Conservation (phyloP, 2,888 invertebrate species). For the Eupithecia pulchellata region DNA sequence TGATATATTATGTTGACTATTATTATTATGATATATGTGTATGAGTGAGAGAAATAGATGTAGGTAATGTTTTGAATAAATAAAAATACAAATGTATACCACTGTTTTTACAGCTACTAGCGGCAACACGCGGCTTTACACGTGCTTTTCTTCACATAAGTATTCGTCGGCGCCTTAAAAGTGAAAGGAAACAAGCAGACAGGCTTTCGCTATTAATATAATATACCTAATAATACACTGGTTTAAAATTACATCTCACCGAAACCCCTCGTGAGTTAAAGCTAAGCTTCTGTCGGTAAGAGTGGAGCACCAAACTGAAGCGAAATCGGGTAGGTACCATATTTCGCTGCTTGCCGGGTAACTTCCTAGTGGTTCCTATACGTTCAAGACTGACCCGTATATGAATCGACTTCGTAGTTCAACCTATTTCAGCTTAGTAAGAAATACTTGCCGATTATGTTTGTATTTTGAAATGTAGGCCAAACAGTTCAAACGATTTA, state of each 20-base stretch:
- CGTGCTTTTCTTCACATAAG: neutral
- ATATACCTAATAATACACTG: neutral
- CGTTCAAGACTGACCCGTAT: neutral
- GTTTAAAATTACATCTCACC: neutral
- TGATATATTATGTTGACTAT: too few relatives aligned
- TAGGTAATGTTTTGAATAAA: too few relatives aligned
- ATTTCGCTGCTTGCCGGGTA: neutral
- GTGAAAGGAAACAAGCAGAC: constrained; percentile 1
- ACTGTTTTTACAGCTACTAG: too few relatives aligned
- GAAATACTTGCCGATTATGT: neutral
- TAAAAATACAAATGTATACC: too few relatives aligned
- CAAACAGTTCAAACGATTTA: neutral
- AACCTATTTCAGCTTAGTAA: neutral
- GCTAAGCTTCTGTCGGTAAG: neutral
- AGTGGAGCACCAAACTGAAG: neutral
- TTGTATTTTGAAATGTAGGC: neutral
- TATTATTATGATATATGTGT: too few relatives aligned
- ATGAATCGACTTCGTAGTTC: neutral
- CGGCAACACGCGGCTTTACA: too few relatives aligned
- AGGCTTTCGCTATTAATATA: neutral
- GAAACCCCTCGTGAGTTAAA: neutral
- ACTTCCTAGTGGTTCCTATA: neutral
- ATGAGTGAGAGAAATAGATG: too few relatives aligned
- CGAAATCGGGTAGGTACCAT: neutral
- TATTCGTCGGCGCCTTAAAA: neutral